Evolutionary conservation across 2,888 invertebrate species (phyloP).

Genomic region (Watsonalla binaria): DNA sequence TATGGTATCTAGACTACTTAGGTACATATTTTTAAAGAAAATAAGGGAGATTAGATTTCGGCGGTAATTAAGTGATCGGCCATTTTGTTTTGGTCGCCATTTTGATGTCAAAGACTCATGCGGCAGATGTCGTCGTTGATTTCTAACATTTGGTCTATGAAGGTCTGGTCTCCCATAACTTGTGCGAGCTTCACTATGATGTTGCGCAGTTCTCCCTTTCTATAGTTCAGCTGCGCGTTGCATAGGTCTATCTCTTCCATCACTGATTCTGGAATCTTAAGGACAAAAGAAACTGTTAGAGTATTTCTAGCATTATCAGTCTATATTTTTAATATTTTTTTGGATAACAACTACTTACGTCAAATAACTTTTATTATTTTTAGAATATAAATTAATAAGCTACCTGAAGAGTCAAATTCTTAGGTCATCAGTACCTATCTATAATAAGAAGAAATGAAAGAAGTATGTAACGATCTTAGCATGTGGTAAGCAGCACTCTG

Average conservation of each 20-base stretch:
- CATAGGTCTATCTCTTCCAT: conserved; percentile 82
- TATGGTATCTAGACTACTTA: conserved; percentile 26
- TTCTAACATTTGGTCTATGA: conserved; percentile 85
- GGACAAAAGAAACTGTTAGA: no score
- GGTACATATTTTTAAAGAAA: conserved; percentile 12
- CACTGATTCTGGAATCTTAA: conserved; percentile 80
- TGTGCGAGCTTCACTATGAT: conserved; percentile 82
- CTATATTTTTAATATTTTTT: no score
- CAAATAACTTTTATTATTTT: no score
- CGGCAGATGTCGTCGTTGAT: conserved; percentile 90
- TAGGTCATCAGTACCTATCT: no score
- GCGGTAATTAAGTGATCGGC: conserved; percentile 41
- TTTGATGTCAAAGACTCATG: conserved; percentile 79
- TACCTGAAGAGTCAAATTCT: no score
- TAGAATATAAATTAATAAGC: no score
- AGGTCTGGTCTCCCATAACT: conserved; percentile 84
- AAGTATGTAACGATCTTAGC: no score
- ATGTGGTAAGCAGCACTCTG: no score
- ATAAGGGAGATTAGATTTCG: conserved; percentile 9
- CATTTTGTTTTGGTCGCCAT: conserved; percentile 24
- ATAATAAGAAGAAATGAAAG: no score
- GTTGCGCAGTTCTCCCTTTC: conserved; percentile 79
- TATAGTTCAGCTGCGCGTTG: conserved; percentile 85
- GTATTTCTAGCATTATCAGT: no score
- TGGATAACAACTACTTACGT: no score